Conservation (phyloP, 2,888 invertebrate genomes). For the Luperina nickerlii region DNA sequence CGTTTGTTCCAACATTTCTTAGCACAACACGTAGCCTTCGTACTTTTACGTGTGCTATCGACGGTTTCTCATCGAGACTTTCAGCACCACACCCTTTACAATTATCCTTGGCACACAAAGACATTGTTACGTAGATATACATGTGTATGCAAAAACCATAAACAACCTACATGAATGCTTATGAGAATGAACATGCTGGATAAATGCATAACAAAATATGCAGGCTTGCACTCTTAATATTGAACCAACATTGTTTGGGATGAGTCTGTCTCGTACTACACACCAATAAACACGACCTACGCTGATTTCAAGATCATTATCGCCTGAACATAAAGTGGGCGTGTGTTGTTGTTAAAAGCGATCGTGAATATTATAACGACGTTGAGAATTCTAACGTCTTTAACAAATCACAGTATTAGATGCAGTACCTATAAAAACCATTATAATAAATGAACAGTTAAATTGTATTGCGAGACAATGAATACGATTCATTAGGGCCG, state of each 20-base stretch:
- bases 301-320: conserved; percentile 87
- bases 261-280: conserved; percentile 65
- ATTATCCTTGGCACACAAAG: conserved; percentile 73
- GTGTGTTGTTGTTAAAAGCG: conserved; percentile 79
- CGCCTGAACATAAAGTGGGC: conserved; percentile 80
- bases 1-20: conserved; percentile 49
- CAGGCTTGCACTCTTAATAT: conserved; percentile 60
- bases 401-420: conserved; percentile 71
- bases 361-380: conserved; percentile 85
- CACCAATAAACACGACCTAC: conserved; percentile 87
- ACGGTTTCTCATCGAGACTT: conserved; percentile 56
- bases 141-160: conserved; percentile 47
- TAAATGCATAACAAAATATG: conserved; percentile 57
- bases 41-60: conserved; percentile 68
- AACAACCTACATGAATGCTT: conserved; percentile 39
- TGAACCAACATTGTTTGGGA: conserved; percentile 69
- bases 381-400: conserved; percentile 74
- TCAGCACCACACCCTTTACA: conserved; percentile 68
- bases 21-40: conserved; percentile 33
- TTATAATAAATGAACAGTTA: conserved; percentile 83
- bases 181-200: conserved; percentile 31
- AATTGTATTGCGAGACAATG: conserved; percentile 80
- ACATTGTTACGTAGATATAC: conserved; percentile 45
- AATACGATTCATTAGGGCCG: conserved; percentile 82
- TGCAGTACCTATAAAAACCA: conserved; percentile 77